Evolutionary conservation across 2,113 vertebrate genomes (phyloP), one percentile per base, ranked within the genome.

Genomic region (Amphiprion ocellaris): DNA sequence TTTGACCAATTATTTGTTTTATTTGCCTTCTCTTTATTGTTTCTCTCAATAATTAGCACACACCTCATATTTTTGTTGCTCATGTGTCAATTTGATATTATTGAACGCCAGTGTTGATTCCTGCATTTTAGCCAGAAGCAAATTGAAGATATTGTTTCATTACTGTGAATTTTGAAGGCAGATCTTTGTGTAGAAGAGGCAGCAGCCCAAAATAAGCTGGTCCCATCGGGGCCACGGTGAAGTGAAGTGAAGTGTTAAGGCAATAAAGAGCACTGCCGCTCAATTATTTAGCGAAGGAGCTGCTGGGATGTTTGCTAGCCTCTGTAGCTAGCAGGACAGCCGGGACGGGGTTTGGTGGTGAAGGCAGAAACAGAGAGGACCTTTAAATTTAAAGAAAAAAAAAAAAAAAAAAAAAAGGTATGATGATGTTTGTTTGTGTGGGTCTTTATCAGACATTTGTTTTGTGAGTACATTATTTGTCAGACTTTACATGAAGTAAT

Each of bases 211-310:
- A 88, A 77, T 87, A 85, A 78, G 71, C 33, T 21, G 1, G 58
- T 74, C 79, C 85, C 82, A 10, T 10, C 19, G 54, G 85, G 70
- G 55, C 19, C 0, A 1, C 5, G 16, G 69, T 79, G 58, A 89
- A 83, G 73, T 80, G 81, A 85, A 87, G 88, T 80, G 81, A 85
- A 87, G 88, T 79, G 88, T 90, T 72, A 83, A 87, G 87, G 81
- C 74, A 69, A 60, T 83, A 44, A 12, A 88, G 73, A 77, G 83
- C 82, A 78, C 72, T 3, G 15, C 0, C 60, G 68, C 76, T 92
- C 79, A 91, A 92, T 93, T 74, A 93, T 92, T 93, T 66, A 93
- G 62, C 21, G 11, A 74, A 30, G 4, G 7, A 2, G 65, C 55
- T 46, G 62, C 55, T 47, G 69, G 68, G 65, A 70, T n/a, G 82